These are phyloP conservation scores for Nibea coibor DNA, from an alignment of 2,113 vertebrate genomes.

Conservation along the genomic window DNA sequence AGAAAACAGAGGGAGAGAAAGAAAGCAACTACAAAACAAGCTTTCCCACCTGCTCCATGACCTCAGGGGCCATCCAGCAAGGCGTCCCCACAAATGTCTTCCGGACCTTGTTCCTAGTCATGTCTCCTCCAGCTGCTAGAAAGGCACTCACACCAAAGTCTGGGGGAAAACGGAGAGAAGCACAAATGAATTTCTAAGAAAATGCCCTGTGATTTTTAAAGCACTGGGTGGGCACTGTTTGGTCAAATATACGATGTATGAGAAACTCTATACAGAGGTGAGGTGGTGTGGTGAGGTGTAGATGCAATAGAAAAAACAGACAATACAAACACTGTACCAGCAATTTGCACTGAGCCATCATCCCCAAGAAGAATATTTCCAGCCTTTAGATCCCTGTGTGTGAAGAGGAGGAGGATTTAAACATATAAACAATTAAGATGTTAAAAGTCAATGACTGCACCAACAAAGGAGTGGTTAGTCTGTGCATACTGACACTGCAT, in stretches of 20 bases:
- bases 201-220: not conserved
- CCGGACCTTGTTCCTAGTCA: slow-evolving; percentile 97
- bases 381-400: slow-evolving; percentile 94
- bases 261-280: not conserved
- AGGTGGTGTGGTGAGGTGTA: too few relatives aligned
- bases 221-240: not conserved
- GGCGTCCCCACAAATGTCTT: slow-evolving; percentile 99
- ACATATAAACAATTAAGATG: not conserved
- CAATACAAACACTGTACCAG: slow-evolving; percentile 83
- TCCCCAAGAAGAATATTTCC: slow-evolving; percentile 98
- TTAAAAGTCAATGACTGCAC: not conserved
- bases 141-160: slow-evolving; percentile 98
- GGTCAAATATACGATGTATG: not conserved
- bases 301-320: slow-evolving; percentile 10
- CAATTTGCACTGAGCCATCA: slow-evolving; percentile 96
- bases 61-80: slow-evolving; percentile 99
- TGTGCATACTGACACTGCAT: not conserved
- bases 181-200: not conserved
- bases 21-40: not conserved
- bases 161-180: slow-evolving; percentile 52
- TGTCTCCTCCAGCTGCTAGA: slow-evolving; percentile 96
- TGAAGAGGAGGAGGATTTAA: slow-evolving; percentile 48
- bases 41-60: slow-evolving; percentile 94
- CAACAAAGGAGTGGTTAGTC: slow-evolving; percentile 11
- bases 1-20: not conserved